These are phyloP conservation scores for Lepisosteus osseus DNA, from an alignment of 2,113 vertebrate species.

Conservation along the genomic window DNA sequence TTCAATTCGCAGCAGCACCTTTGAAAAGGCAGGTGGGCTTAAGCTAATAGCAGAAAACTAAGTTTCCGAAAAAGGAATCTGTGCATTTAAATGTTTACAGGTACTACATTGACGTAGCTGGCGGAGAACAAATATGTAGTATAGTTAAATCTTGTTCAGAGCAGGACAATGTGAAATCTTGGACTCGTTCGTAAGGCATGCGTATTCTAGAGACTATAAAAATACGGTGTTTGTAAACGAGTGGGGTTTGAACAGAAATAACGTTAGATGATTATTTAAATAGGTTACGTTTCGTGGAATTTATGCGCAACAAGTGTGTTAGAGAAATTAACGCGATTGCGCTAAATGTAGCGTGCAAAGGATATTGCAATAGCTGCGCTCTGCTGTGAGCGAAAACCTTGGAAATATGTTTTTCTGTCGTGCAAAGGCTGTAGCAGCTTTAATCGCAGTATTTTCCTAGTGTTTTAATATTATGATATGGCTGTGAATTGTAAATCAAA, in stretches of 20 bases:
- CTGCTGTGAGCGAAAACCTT: no score
- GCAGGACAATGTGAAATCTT: no score
- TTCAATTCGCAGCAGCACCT: constrained; percentile 34
- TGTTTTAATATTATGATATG: no score
- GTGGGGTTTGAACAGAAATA: no score
- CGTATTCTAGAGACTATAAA: no score
- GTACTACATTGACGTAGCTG: constrained; percentile 20
- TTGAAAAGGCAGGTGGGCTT: constrained; percentile 36
- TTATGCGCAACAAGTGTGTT: constrained; percentile 1
- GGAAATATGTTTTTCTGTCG: no score
- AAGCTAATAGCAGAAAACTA: constrained; percentile 32
- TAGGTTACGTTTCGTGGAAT: not conserved
- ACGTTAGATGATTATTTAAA: not conserved
- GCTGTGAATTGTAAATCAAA: not conserved
- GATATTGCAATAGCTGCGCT: no score
- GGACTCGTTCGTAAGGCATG: no score
- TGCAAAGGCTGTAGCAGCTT: no score
- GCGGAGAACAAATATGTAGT: not conserved
- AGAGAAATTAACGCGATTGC: not conserved
- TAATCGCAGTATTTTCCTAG: no score
- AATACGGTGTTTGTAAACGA: no score
- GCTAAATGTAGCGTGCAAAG: not conserved
- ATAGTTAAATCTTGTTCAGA: no score
- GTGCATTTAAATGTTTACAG: constrained; percentile 35
- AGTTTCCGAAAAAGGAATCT: constrained; percentile 28